Evolutionary conservation across 2,888 invertebrate species (phyloP), one percentile per base, ranked within the genome.

Genomic region (Himalopsyche anomala): DNA sequence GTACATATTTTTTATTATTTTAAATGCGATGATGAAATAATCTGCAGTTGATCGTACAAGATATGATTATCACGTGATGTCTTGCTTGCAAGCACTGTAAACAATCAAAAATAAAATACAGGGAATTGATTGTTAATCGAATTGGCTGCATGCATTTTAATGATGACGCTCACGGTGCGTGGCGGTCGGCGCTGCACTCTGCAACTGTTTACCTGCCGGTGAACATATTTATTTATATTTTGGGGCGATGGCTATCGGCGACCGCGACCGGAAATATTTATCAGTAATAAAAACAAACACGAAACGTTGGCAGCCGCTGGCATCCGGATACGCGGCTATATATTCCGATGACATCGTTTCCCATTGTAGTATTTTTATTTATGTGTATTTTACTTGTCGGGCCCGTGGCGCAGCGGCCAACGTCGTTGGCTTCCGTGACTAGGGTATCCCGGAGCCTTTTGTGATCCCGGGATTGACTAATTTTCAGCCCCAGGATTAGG

Each of bases 251-350:
- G 9, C 12, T 69, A 69, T 69, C 69, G 5, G 28, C 19, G 12
- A 69, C 69, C 69, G 69, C 69, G 69, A 36, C 69, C 69, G 69
- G 69, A 69, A 19, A 36, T 69, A 69, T 17, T 69, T 69, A 62
- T 62, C 62, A 9, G 62, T 62, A n/a, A 62, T 62, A 62, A 62
- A 45, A 69, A 69, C 69, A 69, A 69, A 69, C 28, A 69, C 36
- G 28, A 69, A 69, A 69, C 17, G 56, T n/a, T 19, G 56, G 56
- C 56, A n/a, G 56, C 19, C 56, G 56, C 11, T 28, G 19, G 36
- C 12, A 28, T 69, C 69, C 69, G 69, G 69, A 69, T 69, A 69
- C 17, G 69, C 19, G 36, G 69, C 69, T 28, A 28, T 69, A 36
- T 28, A 19, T 12, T 45, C 45, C 45, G 45, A 9, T 11, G 11